Conservation (phyloP, 2,797 vertebrate species). For the Coregonus sp. region DNA sequence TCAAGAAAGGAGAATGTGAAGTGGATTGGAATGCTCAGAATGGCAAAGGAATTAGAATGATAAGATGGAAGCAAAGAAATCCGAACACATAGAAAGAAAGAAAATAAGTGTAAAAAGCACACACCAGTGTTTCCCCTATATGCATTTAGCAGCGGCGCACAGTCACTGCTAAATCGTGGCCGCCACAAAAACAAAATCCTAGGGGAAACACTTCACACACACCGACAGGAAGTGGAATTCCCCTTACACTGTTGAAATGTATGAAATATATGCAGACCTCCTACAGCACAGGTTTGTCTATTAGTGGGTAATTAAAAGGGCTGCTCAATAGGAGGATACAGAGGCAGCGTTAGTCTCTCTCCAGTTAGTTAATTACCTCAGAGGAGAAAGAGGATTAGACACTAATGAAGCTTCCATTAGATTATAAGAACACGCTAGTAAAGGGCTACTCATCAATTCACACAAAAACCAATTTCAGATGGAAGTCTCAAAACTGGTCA, state of each 20-base stretch:
- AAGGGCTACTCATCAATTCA: background rate
- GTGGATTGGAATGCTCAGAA: background rate
- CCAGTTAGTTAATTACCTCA: constrained; percentile 28
- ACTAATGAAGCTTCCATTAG: background rate
- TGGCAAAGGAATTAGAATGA: background rate
- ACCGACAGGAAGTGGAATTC: constrained; percentile 12
- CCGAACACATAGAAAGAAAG: background rate
- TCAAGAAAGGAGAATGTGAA: background rate
- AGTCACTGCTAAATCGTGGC: too few relatives aligned
- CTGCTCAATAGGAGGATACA: too few relatives aligned
- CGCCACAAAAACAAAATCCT: too few relatives aligned
- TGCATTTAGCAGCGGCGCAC: too few relatives aligned
- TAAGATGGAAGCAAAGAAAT: background rate
- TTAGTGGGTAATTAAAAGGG: too few relatives aligned
- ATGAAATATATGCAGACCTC: background rate
- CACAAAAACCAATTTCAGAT: background rate
- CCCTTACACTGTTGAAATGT: background rate
- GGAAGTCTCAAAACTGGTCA: too few relatives aligned
- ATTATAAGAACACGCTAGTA: constrained; percentile 1
- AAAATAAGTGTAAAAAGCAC: background rate
- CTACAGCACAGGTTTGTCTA: background rate
- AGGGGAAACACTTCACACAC: background rate
- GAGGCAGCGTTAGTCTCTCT: background rate
- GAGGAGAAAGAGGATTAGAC: background rate
- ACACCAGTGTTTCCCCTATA: background rate